Conservation (phyloP, 53 echinoderm and acorn worm genomes). For the Pentamera pediparva region DNA sequence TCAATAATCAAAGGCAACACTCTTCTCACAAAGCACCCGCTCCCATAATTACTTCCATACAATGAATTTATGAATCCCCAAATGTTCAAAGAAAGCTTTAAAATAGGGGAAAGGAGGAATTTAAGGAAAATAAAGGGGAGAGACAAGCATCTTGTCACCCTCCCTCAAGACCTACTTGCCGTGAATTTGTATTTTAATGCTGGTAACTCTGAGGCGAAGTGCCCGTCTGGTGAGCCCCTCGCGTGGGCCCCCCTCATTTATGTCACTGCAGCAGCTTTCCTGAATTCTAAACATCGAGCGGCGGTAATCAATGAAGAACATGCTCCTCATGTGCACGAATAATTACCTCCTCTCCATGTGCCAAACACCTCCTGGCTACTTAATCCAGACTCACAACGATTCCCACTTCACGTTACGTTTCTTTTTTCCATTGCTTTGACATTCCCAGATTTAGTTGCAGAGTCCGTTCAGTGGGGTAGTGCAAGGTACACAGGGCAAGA, state of each 20-base stretch:
- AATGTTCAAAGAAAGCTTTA: conserved; percentile 21
- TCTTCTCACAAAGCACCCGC: conserved; percentile 10
- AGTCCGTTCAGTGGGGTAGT: too few relatives aligned
- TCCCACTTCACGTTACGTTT: too few relatives aligned
- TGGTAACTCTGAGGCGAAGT: too few relatives aligned
- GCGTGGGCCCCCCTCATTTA: conserved; percentile 20
- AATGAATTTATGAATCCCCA: conserved; percentile 30
- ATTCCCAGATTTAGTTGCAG: too few relatives aligned
- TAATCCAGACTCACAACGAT: too few relatives aligned
- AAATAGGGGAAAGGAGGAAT: too few relatives aligned
- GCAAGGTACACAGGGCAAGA: too few relatives aligned
- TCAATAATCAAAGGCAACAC: too few relatives aligned
- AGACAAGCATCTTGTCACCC: conserved; percentile 4
- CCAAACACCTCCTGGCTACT: conserved; percentile 30
- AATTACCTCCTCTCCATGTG: conserved; percentile 16
- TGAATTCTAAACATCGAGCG: conserved; percentile 22
- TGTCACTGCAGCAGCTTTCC: conserved; percentile 24
- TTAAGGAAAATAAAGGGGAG: too few relatives aligned
- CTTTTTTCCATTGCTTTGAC: too few relatives aligned
- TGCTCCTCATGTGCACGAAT: conserved; percentile 16
- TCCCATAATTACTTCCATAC: conserved; percentile 16
- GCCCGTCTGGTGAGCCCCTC: too few relatives aligned
- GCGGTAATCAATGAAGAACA: conserved; percentile 22
- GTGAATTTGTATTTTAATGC: conserved; percentile 35
- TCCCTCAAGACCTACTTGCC: conserved; percentile 21